phyloP scores from a whole-genome alignment of 37 sponge, comb jelly and placozoan species.

The Cladorhizidae sp. region DNA sequence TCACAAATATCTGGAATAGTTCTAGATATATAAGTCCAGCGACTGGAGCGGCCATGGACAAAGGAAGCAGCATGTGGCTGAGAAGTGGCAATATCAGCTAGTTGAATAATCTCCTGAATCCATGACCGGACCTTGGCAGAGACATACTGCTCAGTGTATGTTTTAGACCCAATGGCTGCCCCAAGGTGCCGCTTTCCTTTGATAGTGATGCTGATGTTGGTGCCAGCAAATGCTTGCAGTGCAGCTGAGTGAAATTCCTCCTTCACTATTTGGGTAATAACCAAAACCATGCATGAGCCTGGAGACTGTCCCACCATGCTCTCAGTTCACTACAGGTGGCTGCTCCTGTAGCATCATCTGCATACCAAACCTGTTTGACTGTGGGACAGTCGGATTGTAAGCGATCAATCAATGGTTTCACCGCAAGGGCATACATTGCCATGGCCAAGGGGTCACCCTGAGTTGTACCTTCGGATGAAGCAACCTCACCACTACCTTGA shows the following conservation, averaged over 20 bases:
- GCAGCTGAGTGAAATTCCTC: constrained; percentile 31
- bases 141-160: constrained; percentile 39
- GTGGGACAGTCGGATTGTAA: not conserved
- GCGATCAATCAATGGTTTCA: constrained; percentile 31
- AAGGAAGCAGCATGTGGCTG: constrained; percentile 56
- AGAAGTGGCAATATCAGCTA: constrained; percentile 37
- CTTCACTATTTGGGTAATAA: constrained; percentile 62
- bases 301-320: constrained; percentile 30
- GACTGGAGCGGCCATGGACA: constrained; percentile 16
- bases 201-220: constrained; percentile 44
- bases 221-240: constrained; percentile 26
- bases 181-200: constrained; percentile 60
- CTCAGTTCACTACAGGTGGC: constrained; percentile 19
- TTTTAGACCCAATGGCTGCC: constrained; percentile 44
- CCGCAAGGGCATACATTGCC: constrained; percentile 62
- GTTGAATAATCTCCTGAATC: constrained; percentile 25
- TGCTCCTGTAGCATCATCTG: constrained; percentile 58
- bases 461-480: constrained; percentile 39
- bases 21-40: constrained; percentile 5
- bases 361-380: constrained; percentile 61
- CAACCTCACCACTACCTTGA: constrained; percentile 18
- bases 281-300: constrained; percentile 27
- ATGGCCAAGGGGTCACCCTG: constrained; percentile 61
- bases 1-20: constrained; percentile 1
- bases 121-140: constrained; percentile 21